Evolutionary conservation across 2,113 vertebrate species (phyloP).

Genomic region (Tauraco erythrolophus): DNA sequence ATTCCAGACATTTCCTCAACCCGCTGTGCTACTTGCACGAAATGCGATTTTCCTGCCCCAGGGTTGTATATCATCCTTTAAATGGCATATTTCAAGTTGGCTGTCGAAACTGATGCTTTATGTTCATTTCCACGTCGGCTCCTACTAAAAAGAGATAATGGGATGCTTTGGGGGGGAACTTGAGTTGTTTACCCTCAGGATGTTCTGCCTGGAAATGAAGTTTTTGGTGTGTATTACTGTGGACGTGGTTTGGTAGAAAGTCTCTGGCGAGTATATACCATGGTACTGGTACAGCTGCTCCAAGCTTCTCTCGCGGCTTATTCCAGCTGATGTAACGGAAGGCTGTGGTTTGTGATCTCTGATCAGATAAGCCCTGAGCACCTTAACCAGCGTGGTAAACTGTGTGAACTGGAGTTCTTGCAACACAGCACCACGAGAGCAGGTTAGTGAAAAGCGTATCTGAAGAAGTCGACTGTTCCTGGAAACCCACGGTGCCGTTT

Average conservation of each 20-base stretch:
- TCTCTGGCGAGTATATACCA: rapidly evolving
- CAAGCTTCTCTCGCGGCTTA: background rate
- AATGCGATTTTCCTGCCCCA: background rate
- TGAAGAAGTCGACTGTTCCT: background rate
- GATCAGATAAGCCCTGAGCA: background rate
- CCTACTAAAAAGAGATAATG: background rate
- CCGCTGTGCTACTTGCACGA: rapidly evolving
- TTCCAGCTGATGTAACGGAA: background rate
- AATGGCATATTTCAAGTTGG: no score
- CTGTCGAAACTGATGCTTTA: background rate
- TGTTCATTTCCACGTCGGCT: background rate
- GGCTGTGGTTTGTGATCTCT: background rate
- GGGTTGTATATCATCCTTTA: background rate
- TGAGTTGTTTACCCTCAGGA: rapidly evolving
- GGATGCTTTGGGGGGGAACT: background rate
- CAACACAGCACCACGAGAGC: background rate
- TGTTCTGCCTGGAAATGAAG: background rate
- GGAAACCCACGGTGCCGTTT: rapidly evolving
- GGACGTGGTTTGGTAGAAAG: background rate
- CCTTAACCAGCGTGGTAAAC: rapidly evolving
- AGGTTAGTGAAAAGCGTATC: background rate
- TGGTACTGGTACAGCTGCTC: rapidly evolving
- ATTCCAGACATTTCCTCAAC: no score
- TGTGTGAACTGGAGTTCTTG: background rate
- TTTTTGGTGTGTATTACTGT: background rate